Base-by-base conservation (phyloP, 2,113 vertebrate genomes). In the Grus americana region DNA sequence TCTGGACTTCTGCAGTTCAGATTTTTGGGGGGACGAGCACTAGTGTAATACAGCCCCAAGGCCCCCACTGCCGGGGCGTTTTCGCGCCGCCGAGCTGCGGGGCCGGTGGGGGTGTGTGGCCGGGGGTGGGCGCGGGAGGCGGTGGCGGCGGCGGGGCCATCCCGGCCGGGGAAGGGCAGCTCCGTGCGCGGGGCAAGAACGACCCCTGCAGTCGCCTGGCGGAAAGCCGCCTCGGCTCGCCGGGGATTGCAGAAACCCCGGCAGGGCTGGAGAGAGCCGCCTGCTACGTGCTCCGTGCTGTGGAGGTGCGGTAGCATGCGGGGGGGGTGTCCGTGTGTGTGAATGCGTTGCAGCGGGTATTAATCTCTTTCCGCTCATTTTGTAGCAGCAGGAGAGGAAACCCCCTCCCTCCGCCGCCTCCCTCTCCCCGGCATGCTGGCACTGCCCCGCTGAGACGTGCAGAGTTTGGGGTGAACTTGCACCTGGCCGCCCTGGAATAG, bases 381-480 rank as follows among this genome's bases (percentile, higher is more conserved):
- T 67, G 79, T 86, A 97, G 95, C 91, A 85, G 86, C 95, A 88
- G 81, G 80, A 88, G 78, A 81, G 90, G 86, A 88, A 71, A 14
- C 27, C 70, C 50, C 55, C 76, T 36, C 36, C 38, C 79, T 50
- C 54, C n/a, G 46, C 30, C 80, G 30, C 26, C 65, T 59, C 54
- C 66, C 44, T 32, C 21, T 32, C 84, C 62, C 46, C 12, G 59
- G 83, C 59, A 83, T 78, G 93, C 71, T 40, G 94, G 95, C 93
- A 54, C 81, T 97, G 97, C 95, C 96, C 93, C 92, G 92, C 90
- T 98, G 97, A 98, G 93, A 88, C 84, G 87, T 30, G 90, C 94
- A 4, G 91, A 98, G 97, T 98, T 98, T 82, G 97, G 97, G 96
- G 94, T 91, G 92, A 92, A 97, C 92, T 95, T 71, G 95, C 76